Percentiles rank a stretch among this genome's conserved stretches.
phyloP scores from a whole-genome alignment of 2,113 vertebrate genomes.

The Tricholaema leucomelas region DNA sequence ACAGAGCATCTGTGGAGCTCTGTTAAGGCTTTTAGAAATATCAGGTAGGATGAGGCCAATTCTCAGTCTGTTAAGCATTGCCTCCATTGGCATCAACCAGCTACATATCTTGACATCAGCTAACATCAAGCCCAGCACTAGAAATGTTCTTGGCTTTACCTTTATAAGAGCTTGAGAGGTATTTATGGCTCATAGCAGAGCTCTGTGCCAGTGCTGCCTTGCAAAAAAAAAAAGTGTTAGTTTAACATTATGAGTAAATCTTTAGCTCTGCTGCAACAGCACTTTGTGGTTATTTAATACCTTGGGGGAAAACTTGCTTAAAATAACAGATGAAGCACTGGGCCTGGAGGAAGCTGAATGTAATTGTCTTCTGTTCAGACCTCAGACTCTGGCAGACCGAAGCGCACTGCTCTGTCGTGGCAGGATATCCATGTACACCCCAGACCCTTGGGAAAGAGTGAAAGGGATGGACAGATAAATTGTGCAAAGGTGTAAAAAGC shows the following conservation, averaged over 20 bases:
- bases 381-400: neutral
- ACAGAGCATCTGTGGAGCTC: neutral
- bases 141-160: neutral
- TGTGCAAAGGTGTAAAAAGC: neutral
- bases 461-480: neutral
- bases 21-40: neutral
- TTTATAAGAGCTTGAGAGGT: neutral
- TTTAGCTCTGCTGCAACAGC: neutral
- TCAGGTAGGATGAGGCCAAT: neutral
- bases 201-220: neutral
- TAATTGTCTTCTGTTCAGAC: neutral
- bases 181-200: neutral
- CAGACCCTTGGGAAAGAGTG: neutral
- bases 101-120: neutral
- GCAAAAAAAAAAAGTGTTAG: neutral
- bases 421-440: neutral
- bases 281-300: neutral
- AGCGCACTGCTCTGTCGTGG: neutral
- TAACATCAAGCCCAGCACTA: neutral
- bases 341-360: neutral
- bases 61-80: neutral
- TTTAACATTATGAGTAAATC: conserved; percentile 37
- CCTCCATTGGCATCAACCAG: neutral
- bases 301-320: neutral
- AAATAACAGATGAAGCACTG: neutral